phyloP scores from a whole-genome alignment of 2,113 vertebrate species.

The Dolichotis patagonum region DNA sequence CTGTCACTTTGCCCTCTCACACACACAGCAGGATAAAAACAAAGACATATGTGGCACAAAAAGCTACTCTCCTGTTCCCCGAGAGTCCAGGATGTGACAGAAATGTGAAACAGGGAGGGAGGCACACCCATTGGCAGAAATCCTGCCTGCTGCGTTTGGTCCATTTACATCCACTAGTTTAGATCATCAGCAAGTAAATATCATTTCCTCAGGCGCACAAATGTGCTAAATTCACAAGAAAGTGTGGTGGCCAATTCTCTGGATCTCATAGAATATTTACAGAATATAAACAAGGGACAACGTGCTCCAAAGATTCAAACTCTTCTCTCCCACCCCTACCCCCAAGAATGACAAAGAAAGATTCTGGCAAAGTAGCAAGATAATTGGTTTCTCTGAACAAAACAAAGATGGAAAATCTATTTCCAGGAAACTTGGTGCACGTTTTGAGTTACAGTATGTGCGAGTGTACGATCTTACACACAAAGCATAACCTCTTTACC shows the following conservation, averaged over 20 bases:
- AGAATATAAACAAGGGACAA: not conserved
- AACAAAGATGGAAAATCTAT: not conserved
- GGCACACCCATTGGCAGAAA: not conserved
- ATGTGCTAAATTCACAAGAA: not conserved
- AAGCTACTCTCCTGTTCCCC: constrained; percentile 12
- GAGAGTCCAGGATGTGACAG: not conserved
- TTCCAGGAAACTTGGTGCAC: not conserved
- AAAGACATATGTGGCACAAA: constrained; percentile 73
- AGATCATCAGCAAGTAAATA: constrained; percentile 3
- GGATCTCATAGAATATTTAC: not conserved
- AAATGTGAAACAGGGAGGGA: not conserved
- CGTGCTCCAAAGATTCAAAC: not conserved
- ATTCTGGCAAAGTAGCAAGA: not conserved
- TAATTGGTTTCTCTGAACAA: constrained; percentile 2
- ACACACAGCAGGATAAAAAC: constrained; percentile 69
- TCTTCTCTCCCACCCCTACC: not conserved
- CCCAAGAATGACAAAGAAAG: not conserved
- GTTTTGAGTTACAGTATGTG: not conserved
- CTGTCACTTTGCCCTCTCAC: constrained; percentile 66
- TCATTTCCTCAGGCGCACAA: not conserved
- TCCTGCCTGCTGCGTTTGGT: not conserved
- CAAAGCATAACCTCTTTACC: not conserved
- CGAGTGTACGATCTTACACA: not conserved
- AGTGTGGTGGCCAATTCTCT: not conserved
- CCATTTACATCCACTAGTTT: constrained; percentile 2